Evolutionary conservation across 2,113 vertebrate species (phyloP).

Genomic region (Pangasianodon hypophthalmus): DNA sequence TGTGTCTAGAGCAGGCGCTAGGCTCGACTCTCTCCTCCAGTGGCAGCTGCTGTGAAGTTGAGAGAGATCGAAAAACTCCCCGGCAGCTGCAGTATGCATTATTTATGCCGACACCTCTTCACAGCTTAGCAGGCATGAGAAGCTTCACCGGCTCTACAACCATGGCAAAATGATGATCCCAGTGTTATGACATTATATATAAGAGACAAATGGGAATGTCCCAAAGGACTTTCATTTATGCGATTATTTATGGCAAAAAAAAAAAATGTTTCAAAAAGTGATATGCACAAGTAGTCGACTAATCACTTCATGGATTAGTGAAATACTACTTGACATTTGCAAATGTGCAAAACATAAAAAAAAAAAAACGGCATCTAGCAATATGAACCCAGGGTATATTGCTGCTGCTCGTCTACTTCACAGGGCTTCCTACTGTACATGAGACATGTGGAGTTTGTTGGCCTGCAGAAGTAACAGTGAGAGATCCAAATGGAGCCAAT

Average conservation of each 20-base stretch:
- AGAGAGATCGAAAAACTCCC: slow-evolving; percentile 45
- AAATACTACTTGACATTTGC: too few relatives aligned
- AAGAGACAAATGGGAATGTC: background rate
- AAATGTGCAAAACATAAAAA: background rate
- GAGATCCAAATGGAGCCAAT: background rate
- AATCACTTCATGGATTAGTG: background rate
- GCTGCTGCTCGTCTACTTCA: too few relatives aligned
- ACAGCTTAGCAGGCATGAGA: background rate
- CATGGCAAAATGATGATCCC: background rate
- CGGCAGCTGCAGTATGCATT: slow-evolving; percentile 47
- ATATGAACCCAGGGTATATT: background rate
- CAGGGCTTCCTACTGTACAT: background rate
- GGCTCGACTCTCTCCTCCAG: slow-evolving; percentile 24
- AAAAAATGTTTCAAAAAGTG: background rate
- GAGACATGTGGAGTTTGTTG: background rate
- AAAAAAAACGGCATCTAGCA: background rate
- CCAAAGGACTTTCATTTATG: background rate
- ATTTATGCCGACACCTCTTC: slow-evolving; percentile 45
- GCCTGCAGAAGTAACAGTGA: background rate
- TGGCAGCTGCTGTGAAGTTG: slow-evolving; percentile 46
- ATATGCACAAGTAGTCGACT: background rate
- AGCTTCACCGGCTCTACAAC: slow-evolving; percentile 1
- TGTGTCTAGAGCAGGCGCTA: slow-evolving; percentile 25
- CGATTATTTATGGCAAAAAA: background rate
- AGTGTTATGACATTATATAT: slow-evolving; percentile 18